A percentile compares a stretch with the other conserved stretches of the same genome.
Conservation (phyloP, 2,888 invertebrate species). For the Meta bourneti region DNA sequence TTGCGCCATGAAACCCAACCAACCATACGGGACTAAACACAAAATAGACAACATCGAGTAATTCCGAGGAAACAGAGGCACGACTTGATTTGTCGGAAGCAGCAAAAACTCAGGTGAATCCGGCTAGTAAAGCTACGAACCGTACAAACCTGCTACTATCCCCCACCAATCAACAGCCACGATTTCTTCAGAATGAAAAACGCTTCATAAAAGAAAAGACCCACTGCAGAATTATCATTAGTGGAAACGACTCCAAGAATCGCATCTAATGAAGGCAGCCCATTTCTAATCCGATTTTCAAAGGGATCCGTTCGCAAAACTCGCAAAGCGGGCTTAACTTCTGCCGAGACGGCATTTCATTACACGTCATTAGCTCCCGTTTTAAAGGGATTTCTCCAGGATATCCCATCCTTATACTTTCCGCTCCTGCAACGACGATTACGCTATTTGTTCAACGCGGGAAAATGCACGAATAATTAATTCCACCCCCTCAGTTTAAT, state of each 20-base stretch:
- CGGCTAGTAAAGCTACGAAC: too few species aligned
- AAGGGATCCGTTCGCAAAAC: background rate
- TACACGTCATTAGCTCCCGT: constrained; percentile 69
- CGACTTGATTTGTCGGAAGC: too few species aligned
- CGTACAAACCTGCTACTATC: too few species aligned
- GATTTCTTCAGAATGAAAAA: too few species aligned
- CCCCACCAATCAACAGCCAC: too few species aligned
- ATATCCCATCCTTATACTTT: constrained; percentile 59
- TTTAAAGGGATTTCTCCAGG: constrained; percentile 63
- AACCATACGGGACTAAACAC: too few species aligned
- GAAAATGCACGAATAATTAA: constrained; percentile 63
- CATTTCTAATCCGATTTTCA: constrained; percentile 38
- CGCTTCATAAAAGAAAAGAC: background rate
- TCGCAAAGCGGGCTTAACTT: constrained; percentile 54
- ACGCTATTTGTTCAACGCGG: constrained; percentile 51
- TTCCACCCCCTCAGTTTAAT: constrained; percentile 66
- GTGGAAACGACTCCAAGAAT: background rate
- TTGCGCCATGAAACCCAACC: too few species aligned
- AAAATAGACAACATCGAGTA: too few species aligned
- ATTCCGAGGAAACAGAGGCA: too few species aligned
- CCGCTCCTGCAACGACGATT: constrained; percentile 57
- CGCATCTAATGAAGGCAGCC: constrained; percentile 44
- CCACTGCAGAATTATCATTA: background rate
- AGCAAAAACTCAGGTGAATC: too few species aligned
- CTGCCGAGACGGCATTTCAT: constrained; percentile 66